Evolutionary conservation across 2,797 vertebrate species (phyloP).

Genomic region (Sternotherus odoratus): DNA sequence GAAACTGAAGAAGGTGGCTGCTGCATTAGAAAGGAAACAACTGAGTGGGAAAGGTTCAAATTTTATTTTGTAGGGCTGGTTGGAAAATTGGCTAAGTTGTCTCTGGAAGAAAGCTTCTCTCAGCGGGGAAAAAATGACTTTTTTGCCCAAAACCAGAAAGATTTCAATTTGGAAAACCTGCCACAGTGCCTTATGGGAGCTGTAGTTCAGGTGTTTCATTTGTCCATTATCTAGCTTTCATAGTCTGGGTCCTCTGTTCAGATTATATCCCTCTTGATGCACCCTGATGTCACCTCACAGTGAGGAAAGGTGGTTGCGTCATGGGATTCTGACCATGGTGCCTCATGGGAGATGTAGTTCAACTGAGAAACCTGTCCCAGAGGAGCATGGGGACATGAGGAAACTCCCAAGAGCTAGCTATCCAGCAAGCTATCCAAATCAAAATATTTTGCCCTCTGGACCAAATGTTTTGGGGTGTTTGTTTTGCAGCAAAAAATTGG

Average conservation of each 20-base stretch:
- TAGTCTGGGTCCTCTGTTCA: background rate
- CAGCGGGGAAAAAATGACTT: background rate
- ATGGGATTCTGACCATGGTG: background rate
- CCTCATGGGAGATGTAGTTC: background rate
- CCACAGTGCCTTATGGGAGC: accelerated
- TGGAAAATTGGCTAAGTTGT: background rate
- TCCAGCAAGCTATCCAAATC: background rate
- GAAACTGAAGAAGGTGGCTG: background rate
- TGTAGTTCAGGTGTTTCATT: background rate
- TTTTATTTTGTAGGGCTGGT: background rate
- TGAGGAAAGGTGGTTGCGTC: background rate
- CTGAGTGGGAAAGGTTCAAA: background rate
- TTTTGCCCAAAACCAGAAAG: background rate
- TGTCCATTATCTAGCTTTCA: accelerated
- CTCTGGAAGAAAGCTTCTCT: background rate
- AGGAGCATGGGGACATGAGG: accelerated
- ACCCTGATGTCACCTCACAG: background rate
- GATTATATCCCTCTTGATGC: background rate
- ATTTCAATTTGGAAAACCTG: background rate
- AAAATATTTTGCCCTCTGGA: background rate
- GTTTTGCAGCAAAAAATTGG: background rate
- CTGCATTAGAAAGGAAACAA: background rate
- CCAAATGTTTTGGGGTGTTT: background rate
- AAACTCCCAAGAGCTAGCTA: background rate
- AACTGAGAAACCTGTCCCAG: background rate